A percentile compares a stretch with the other conserved stretches of the same genome.
Conservation (phyloP, 1,140 invertebrate species). For the Spodoptera frugiperda region DNA sequence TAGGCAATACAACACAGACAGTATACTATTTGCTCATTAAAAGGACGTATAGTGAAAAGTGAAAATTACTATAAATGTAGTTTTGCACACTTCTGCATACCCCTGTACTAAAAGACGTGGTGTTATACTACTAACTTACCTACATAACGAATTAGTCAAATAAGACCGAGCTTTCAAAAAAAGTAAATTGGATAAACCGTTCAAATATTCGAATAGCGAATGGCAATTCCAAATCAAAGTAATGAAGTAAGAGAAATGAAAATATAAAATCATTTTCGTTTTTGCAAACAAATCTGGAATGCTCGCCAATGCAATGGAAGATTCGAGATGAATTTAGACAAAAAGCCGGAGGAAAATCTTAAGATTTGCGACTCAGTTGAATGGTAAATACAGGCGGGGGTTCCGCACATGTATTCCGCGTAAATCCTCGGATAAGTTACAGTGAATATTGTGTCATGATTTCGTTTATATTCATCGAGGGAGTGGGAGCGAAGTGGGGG, state of each 20-base stretch:
- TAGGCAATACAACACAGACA: too few relatives aligned
- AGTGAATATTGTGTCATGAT: slow-evolving; percentile 36
- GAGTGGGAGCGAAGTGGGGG: not conserved
- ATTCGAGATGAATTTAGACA: slow-evolving; percentile 39
- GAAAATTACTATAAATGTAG: too few relatives aligned
- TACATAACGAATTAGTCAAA: slow-evolving; percentile 15
- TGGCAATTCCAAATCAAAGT: slow-evolving; percentile 39
- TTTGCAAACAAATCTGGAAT: slow-evolving; percentile 46
- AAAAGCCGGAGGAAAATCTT: slow-evolving; percentile 30
- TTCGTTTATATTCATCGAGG: slow-evolving; percentile 36
- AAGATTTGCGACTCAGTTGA: slow-evolving; percentile 39
- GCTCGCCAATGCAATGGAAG: slow-evolving; percentile 34
- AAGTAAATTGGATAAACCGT: slow-evolving; percentile 36
- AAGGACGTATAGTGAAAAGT: too few relatives aligned
- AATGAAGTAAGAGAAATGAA: slow-evolving; percentile 47
- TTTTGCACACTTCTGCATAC: too few relatives aligned
- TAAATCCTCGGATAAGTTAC: slow-evolving; percentile 41
- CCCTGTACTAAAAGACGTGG: too few relatives aligned
- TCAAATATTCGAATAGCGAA: slow-evolving; percentile 16
- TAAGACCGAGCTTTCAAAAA: not conserved
- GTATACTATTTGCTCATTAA: too few relatives aligned
- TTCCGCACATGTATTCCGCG: slow-evolving; percentile 30
- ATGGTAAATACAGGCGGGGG: slow-evolving; percentile 35
- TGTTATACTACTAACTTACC: not conserved
- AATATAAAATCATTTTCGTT: slow-evolving; percentile 47